phyloP scores from a whole-genome alignment of 1,140 invertebrate genomes.

The Lineus longissimus region DNA sequence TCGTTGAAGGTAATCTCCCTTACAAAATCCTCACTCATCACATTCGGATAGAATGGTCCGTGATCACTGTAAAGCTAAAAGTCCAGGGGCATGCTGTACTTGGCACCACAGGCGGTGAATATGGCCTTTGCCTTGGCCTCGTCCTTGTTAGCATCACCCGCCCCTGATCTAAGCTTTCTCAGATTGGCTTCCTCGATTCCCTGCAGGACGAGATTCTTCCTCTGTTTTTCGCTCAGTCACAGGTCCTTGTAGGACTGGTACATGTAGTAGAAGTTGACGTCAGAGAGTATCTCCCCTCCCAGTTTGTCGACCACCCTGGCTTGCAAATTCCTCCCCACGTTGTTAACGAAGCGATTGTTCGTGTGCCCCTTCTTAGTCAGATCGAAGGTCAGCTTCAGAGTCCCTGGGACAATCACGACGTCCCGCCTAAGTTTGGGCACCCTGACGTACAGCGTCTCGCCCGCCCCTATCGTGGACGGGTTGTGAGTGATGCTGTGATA shows the following conservation, averaged over 20 bases:
- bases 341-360: conserved; percentile 9
- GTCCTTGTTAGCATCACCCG: background rate
- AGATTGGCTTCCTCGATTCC: conserved; percentile 12
- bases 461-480: conserved; percentile 9
- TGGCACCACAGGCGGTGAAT: conserved; percentile 3
- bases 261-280: conserved; percentile 15
- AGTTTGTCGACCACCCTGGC: conserved; percentile 16
- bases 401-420: conserved; percentile 18
- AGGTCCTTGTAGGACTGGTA: conserved; percentile 10
- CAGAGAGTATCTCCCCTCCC: conserved; percentile 17
- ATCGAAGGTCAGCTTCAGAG: conserved; percentile 12
- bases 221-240: conserved; percentile 6
- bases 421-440: conserved; percentile 18
- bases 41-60: conserved; percentile 19
- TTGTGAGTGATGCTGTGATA: conserved; percentile 17
- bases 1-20: conserved; percentile 20
- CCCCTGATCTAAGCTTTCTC: conserved; percentile 10
- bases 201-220: conserved; percentile 15
- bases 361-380: conserved; percentile 6
- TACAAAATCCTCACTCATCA: conserved; percentile 15
- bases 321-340: conserved; percentile 15
- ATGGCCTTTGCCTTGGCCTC: background rate
- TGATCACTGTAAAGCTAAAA: conserved; percentile 18
- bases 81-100: conserved; percentile 14
- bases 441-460: conserved; percentile 18